Evolutionary conservation across 2,888 invertebrate species (phyloP), one percentile per base, ranked within the genome.

Genomic region (Sepiola atlantica): DNA sequence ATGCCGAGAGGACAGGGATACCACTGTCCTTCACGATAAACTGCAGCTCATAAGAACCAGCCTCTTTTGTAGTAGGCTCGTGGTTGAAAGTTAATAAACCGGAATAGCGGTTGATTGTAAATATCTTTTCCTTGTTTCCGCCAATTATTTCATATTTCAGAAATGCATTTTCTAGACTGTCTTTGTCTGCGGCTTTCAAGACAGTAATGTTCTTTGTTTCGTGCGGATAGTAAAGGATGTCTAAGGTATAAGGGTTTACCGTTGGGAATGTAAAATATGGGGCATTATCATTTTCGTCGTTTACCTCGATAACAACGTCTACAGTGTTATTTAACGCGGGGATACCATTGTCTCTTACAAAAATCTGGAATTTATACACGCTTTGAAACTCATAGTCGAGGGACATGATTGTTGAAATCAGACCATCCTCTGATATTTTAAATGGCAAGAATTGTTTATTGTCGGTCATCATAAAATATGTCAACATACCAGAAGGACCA

Each of bases 71-170:
- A 77, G 77, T 32, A 1, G 77, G n/a, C 18, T n/a, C 77, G 4
- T 32, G 77, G 2, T 16, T 77, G 18, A 77, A 77, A 77, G n/a
- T 77, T n/a, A 98, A 96, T 77, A 97, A 97, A 2, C 98, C 98
- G 24, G 96, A 96, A 12, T 96, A 94, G 6, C 96, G 95, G 94
- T 97, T 97, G 94, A 98, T 97, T 93, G 95, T 96, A 96, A 98
- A 98, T 93, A 97, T 96, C 10, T 96, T 96, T 6, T 97, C 96
- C 94, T 97, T 97, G 94, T 97, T 97, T 24, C 97, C 97, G 95
- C 94, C 55, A 32, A 77, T 32, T 77, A 77, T 77, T n/a, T 77
- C 77, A 77, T n/a, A 77, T 77, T 77, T 77, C 16, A 77, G 77
- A 77, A 77, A 77, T 16, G 77, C 77, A 32, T 77, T 77, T 16